These are phyloP conservation scores for Leptogaster cylindrica DNA, from an alignment of 2,888 invertebrate genomes.

Conservation along the genomic window DNA sequence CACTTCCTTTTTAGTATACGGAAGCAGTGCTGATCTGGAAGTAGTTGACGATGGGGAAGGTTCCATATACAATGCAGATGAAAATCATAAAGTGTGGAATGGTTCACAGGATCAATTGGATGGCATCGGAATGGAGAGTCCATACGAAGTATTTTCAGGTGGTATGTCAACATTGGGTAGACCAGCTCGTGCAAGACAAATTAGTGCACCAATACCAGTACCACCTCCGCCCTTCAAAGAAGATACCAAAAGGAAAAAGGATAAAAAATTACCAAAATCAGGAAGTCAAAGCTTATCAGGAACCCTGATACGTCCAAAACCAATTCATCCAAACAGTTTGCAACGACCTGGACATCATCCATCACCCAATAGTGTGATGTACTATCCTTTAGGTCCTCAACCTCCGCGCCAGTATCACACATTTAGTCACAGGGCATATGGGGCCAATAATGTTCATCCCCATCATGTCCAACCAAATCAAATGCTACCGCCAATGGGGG, in stretches of 20 bases:
- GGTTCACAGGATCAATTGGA: slow-evolving; percentile 79
- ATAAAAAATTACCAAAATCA: slow-evolving; percentile 62
- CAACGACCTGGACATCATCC: slow-evolving; percentile 56
- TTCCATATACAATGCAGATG: slow-evolving; percentile 87
- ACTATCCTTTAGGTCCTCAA: slow-evolving; percentile 55
- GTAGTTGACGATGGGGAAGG: slow-evolving; percentile 73
- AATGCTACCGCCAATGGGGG: slow-evolving; percentile 58
- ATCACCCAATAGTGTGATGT: slow-evolving; percentile 62
- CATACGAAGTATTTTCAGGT: slow-evolving; percentile 71
- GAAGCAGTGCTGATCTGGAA: slow-evolving; percentile 63
- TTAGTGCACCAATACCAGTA: slow-evolving; percentile 78
- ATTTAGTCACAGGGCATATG: slow-evolving; percentile 61
- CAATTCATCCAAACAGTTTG: slow-evolving; percentile 58
- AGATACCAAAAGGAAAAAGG: slow-evolving; percentile 68
- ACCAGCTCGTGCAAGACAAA: slow-evolving; percentile 80
- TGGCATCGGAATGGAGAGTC: slow-evolving; percentile 69
- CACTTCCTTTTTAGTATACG: slow-evolving; percentile 56
- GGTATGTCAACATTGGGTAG: slow-evolving; percentile 66
- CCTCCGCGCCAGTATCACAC: slow-evolving; percentile 63
- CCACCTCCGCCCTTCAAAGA: slow-evolving; percentile 82
- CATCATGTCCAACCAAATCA: slow-evolving; percentile 56
- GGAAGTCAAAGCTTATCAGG: slow-evolving; percentile 62
- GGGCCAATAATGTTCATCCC: slow-evolving; percentile 52
- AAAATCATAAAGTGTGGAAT: slow-evolving; percentile 94
- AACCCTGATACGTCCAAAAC: slow-evolving; percentile 61